phyloP scores from a whole-genome alignment of 2,888 invertebrate genomes.

The Timema podura region DNA sequence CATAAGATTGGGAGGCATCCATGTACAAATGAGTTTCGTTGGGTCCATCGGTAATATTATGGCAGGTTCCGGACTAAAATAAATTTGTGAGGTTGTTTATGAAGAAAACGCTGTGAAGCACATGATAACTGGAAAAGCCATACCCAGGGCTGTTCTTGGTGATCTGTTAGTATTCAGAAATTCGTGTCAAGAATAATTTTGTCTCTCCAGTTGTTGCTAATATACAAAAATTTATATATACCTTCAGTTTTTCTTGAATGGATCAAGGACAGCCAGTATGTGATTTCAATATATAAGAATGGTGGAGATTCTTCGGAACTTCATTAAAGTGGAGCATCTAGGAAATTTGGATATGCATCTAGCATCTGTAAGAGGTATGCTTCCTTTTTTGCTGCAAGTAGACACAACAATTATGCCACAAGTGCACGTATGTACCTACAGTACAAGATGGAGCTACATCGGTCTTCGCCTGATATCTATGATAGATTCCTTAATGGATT shows the following conservation, averaged over 20 bases:
- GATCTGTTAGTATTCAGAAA: not conserved
- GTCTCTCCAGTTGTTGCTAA: not conserved
- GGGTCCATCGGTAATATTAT: not conserved
- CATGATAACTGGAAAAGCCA: not conserved
- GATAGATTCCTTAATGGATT: not conserved
- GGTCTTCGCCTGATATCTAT: not conserved
- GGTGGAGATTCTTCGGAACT: not conserved
- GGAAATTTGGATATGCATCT: not conserved
- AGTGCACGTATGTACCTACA: not conserved
- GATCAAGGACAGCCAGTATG: not conserved
- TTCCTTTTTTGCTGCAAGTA: constrained; percentile 10
- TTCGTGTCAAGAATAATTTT: not conserved
- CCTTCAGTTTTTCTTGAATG: not conserved
- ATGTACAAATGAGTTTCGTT: not conserved
- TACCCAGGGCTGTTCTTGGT: not conserved
- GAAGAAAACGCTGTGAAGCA: not conserved
- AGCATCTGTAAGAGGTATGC: not conserved
- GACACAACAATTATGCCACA: constrained; percentile 4
- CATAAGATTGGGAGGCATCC: constrained; percentile 1
- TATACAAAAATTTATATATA: not conserved
- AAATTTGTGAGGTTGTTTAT: not conserved
- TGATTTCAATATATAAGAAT: not conserved
- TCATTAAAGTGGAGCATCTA: not conserved
- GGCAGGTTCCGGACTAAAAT: not conserved
- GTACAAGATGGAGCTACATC: not conserved